These are phyloP conservation scores for Macrotus californicus DNA, from an alignment of 2,113 vertebrate genomes.

Conservation along the genomic window DNA sequence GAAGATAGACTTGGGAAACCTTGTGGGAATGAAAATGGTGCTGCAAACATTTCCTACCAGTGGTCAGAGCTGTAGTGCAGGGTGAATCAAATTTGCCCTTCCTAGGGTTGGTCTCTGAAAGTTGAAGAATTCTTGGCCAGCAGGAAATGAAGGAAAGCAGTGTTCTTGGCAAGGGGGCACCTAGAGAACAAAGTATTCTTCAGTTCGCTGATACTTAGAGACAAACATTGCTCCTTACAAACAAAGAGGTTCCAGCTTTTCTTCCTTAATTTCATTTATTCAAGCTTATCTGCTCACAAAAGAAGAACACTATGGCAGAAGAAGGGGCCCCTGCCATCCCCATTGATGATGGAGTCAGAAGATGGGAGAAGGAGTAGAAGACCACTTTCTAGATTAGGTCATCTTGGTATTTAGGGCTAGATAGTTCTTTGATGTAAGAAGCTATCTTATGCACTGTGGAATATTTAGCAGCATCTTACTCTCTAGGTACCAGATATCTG, in stretches of 20 bases:
- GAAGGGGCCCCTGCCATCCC: neutral
- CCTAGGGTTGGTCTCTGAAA: neutral
- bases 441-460: neutral
- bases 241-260: neutral
- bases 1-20: neutral
- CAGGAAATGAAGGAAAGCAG: neutral
- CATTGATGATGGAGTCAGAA: neutral
- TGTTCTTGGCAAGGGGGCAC: neutral
- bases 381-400: neutral
- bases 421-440: neutral
- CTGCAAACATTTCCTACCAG: neutral
- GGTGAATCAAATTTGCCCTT: neutral
- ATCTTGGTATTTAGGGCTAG: neutral
- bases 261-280: neutral
- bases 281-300: neutral
- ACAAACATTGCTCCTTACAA: neutral
- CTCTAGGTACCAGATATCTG: neutral
- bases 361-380: neutral
- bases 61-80: neutral
- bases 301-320: neutral
- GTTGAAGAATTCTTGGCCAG: neutral
- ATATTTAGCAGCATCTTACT: neutral
- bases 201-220: neutral
- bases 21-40: neutral
- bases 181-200: neutral